phyloP scores from a whole-genome alignment of 2,888 invertebrate species.

The Resseliella maxima region DNA sequence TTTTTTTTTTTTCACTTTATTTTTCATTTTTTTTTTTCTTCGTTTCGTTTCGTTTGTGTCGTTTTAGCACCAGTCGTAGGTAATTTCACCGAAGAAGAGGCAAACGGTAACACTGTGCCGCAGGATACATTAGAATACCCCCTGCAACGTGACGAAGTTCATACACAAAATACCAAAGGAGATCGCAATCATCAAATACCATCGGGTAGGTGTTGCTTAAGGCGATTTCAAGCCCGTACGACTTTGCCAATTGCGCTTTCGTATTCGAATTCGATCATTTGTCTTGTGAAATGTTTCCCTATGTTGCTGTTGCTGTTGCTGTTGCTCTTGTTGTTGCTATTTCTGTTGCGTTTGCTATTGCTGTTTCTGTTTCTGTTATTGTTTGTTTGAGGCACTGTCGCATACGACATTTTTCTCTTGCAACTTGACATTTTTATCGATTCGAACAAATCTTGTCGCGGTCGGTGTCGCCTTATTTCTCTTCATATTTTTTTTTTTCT shows the following conservation, averaged over 20 bases:
- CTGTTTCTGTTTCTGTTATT: neutral
- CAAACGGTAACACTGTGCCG: constrained; percentile 65
- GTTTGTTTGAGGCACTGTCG: neutral
- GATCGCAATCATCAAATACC: constrained; percentile 68
- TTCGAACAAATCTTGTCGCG: constrained; percentile 20
- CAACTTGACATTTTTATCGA: constrained; percentile 26
- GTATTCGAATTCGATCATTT: constrained; percentile 57
- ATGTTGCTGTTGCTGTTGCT: neutral
- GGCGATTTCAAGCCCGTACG: constrained; percentile 62
- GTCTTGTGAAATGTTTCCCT: neutral
- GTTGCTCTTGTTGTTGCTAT: too few species aligned
- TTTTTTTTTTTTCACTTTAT: neutral
- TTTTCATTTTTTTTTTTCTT: neutral
- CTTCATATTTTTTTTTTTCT: neutral
- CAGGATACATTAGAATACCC: constrained; percentile 73
- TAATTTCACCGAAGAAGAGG: constrained; percentile 75
- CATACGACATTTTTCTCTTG: neutral
- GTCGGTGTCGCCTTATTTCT: neutral
- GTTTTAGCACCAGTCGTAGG: constrained; percentile 71
- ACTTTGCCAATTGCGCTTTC: constrained; percentile 62
- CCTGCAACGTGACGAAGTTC: constrained; percentile 77
- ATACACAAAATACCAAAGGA: constrained; percentile 71
- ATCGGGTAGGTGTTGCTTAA: constrained; percentile 63
- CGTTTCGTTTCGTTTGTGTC: too few species aligned
- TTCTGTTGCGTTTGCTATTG: too few species aligned